Evolutionary conservation across 1,140 invertebrate species (phyloP), one percentile per base, ranked within the genome.

Genomic region (Frieseomelitta varia): DNA sequence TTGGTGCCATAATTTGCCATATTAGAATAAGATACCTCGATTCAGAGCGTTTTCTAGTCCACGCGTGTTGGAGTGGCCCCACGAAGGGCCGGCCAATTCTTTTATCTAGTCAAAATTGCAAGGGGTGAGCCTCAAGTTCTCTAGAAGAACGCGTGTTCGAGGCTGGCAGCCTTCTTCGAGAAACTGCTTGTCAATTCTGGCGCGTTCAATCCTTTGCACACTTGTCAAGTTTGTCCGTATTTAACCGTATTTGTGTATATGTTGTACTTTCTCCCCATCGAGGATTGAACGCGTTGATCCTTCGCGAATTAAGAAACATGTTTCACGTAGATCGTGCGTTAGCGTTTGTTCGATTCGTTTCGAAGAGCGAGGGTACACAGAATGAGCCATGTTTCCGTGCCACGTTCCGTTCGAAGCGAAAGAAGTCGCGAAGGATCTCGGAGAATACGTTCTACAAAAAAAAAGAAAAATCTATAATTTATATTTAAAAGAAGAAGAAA

Each of bases 41-140:
- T 76, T 76, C 84, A 34, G 55, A 79, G 69, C 77, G n/a, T 81
- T 55, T 79, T 92, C 92, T 93, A 93, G 92, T 92, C 91, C 81
- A 80, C 65, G 79, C 73, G 69, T 34, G 77, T 61, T 30, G 76
- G 74, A 0, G 1, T 30, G n/a, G 51, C 30, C 81, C 39, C 65
- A 30, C 56, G 73, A 56, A 55, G 24, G 27, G 68, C 30, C 68
- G 53, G 53, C 63, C 68, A 68, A 27, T 27, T 76, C 39, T 84
- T 56, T 81, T 79, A 81, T 94, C 93, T 94, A 94, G 93, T 94
- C 93, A 93, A 92, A 93, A 92, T 92, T 93, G 86, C 56, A 68
- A 80, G 79, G 15, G 67, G 63, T 47, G 71, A 71, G 61, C 73
- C 67, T 73, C 80, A 69, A 81, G 79, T 87, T 63, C 55, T 34